Percentiles rank a stretch among this genome's conserved stretches.
Conservation (phyloP, 2,113 vertebrate genomes). For the Telmatochromis bifrenatus region DNA sequence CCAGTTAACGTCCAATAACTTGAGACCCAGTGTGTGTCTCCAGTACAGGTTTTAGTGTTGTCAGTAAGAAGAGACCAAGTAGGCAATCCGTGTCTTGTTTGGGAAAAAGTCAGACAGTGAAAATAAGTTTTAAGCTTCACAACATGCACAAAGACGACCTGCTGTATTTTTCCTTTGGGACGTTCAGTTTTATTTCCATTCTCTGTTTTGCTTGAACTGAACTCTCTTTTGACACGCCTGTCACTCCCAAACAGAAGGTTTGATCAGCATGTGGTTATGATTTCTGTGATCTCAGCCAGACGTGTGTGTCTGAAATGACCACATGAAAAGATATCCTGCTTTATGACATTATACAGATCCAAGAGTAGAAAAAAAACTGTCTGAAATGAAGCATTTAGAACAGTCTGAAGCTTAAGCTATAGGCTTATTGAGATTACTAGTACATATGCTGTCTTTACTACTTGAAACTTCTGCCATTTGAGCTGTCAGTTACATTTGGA, state of each 20-base stretch:
- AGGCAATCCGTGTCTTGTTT: neutral
- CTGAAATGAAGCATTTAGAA: neutral
- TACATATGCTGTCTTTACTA: neutral
- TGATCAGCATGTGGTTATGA: neutral
- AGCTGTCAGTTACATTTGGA: neutral
- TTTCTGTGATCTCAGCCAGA: neutral
- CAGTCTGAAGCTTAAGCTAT: neutral
- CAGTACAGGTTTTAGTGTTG: neutral
- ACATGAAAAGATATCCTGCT: neutral
- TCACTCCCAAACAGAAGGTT: neutral
- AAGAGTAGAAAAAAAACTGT: neutral
- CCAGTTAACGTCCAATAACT: neutral
- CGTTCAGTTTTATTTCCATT: neutral
- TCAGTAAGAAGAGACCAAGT: neutral
- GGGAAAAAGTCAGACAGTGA: neutral
- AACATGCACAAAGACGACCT: neutral
- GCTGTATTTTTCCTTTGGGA: neutral
- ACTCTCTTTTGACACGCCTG: too few species aligned
- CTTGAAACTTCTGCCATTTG: neutral
- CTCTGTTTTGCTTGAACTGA: neutral
- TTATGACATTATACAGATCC: neutral
- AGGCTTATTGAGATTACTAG: neutral
- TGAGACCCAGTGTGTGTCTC: neutral
- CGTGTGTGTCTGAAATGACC: neutral
- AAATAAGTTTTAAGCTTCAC: neutral